Evolutionary conservation across 1,140 invertebrate species (phyloP).

Genomic region (Antheraea mylitta): DNA sequence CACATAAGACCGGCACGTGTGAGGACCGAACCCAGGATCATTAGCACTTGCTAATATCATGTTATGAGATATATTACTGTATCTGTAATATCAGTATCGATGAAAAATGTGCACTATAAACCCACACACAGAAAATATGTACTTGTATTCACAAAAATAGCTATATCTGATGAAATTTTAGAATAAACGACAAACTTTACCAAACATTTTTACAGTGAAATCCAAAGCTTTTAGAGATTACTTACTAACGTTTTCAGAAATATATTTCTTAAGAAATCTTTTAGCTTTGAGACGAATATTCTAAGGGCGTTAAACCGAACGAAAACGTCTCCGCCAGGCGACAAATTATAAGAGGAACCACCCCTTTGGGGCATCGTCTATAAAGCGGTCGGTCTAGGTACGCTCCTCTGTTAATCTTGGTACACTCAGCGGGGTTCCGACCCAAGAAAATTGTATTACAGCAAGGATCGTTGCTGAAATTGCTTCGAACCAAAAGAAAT

Average conservation of each 20-base stretch:
- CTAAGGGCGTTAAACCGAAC: constrained; percentile 6
- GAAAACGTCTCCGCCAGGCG: constrained; percentile 23
- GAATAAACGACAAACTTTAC: no score
- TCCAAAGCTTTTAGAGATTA: no score
- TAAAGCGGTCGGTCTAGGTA: constrained; percentile 31
- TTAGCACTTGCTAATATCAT: no score
- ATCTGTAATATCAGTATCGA: no score
- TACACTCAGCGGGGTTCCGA: constrained; percentile 31
- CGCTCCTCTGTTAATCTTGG: constrained; percentile 27
- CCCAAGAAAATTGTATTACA: constrained; percentile 41
- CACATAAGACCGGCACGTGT: no score
- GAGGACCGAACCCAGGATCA: no score
- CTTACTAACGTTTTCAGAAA: constrained; percentile 2
- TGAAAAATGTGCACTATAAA: no score
- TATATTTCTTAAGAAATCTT: constrained; percentile 11
- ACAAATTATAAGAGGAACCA: constrained; percentile 32
- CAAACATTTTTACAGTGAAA: no score
- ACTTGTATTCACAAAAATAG: no score
- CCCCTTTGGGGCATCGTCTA: constrained; percentile 34
- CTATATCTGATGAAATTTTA: no score
- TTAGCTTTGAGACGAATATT: not conserved
- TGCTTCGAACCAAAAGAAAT: constrained; percentile 39
- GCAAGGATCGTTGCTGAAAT: constrained; percentile 36
- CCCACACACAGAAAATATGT: no score
- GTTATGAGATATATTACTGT: no score